phyloP scores from a whole-genome alignment of 2,797 vertebrate genomes.

The Lycodopsis pacificus region DNA sequence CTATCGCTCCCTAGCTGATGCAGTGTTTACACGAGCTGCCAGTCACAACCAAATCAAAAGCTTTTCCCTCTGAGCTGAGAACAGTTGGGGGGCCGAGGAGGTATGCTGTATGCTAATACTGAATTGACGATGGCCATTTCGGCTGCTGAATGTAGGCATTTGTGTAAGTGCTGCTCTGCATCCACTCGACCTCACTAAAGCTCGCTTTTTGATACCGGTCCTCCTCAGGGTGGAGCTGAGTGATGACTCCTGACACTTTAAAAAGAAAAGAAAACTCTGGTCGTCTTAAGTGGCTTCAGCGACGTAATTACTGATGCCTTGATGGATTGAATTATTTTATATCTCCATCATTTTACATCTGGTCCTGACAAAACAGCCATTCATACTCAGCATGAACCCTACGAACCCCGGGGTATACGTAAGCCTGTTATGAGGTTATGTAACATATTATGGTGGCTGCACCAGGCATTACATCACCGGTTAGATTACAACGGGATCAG shows the following conservation, averaged over 20 bases:
- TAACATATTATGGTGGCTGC: conserved; percentile 74
- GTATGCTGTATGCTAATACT: conserved; percentile 66
- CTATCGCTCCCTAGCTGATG: conserved; percentile 78
- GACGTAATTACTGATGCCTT: not conserved
- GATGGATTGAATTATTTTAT: conserved; percentile 39
- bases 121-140: conserved; percentile 59
- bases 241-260: conserved; percentile 19
- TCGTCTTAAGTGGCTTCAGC: not conserved
- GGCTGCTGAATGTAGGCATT: conserved; percentile 52
- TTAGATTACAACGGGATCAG: conserved; percentile 76
- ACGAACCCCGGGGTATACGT: conserved; percentile 62
- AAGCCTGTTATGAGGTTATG: conserved; percentile 75
- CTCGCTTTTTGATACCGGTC: conserved; percentile 13
- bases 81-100: conserved; percentile 76
- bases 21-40: conserved; percentile 83
- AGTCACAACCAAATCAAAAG: conserved; percentile 82
- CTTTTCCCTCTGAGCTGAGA: conserved; percentile 69
- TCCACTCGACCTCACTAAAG: conserved; percentile 12
- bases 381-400: conserved; percentile 64
- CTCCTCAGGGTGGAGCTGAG: conserved; percentile 18
- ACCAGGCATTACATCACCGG: conserved; percentile 74
- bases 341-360: conserved; percentile 42
- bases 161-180: conserved; percentile 42
- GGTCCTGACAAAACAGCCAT: conserved; percentile 51
- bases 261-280: not conserved